Base-by-base conservation (phyloP, 2,888 invertebrate genomes). In the Nasonia oneida region DNA sequence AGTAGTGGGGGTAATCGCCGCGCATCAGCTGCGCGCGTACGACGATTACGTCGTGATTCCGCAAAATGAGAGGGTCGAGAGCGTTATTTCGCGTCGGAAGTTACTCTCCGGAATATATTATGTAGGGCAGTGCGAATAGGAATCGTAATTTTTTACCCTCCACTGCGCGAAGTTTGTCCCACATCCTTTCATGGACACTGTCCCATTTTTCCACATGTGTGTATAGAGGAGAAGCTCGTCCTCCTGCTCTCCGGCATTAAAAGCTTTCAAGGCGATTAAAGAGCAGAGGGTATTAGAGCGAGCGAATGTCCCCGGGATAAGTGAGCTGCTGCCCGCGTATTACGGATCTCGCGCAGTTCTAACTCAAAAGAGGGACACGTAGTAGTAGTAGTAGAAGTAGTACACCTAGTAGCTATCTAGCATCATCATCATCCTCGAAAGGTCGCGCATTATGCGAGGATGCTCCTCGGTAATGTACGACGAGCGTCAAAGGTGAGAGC, bases 1-100 rank as follows among this genome's bases (percentile, higher is more conserved):
- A 90, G 88, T 88, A 84, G 86, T 42, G 61, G 23, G 42, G 90
- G 88, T 92, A 91, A 92, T 91, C 89, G 90, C 87, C 89, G 90
- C 57, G 88, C 90, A 90, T 81, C 86, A 75, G 79, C 53, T 29
- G 29, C 37, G 64, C 76, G 29, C 2, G 33, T 33, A 23, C 23
- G 2, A 0, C 77, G 39, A 83, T 83, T 3, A 71, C 37, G 37
- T 39, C 23, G 76, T 33, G 50, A 0, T 15, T 37, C 37, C 39
- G 37, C 37, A 6, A 1, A 42, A 73, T 18, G 18, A 39, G 53
- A 53, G 42, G 18, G 23, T 33, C 10, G 3, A 64, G 64, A 2
- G 64, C 29, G 64, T 67, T 67, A 67, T 29, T 67, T 29, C 33
- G 67, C 14, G 33, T n/a, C 33, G 67, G 14, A 64, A 64, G 23